Evolutionary conservation across 2,888 invertebrate genomes (phyloP).

Genomic region (Tinea semifulvella): DNA sequence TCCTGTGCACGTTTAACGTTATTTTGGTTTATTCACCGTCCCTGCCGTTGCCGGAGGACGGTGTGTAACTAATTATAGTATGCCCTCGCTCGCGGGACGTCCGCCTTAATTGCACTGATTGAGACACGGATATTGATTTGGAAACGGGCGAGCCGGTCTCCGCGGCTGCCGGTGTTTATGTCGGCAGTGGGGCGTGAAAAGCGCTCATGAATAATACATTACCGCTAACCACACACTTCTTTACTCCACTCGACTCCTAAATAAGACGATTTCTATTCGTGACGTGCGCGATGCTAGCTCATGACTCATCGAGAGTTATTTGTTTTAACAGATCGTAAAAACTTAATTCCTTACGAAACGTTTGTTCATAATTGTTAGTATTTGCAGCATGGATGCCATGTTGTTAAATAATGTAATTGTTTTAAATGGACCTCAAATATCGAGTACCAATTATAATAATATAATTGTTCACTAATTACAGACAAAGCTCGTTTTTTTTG

Average conservation of each 20-base stretch:
- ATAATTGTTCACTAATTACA: slow-evolving; percentile 47
- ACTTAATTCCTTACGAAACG: slow-evolving; percentile 3
- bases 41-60: slow-evolving; percentile 26
- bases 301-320: slow-evolving; percentile 4
- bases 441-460: too few relatives aligned
- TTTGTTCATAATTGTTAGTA: slow-evolving; percentile 7
- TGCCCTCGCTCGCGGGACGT: slow-evolving; percentile 39
- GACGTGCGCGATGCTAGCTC: slow-evolving; percentile 23
- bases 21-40: slow-evolving; percentile 38
- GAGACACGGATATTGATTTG: slow-evolving; percentile 64
- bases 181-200: slow-evolving; percentile 43
- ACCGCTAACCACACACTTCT: slow-evolving; percentile 12
- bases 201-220: slow-evolving; percentile 58
- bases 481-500: too few relatives aligned
- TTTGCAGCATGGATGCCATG: not conserved
- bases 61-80: slow-evolving; percentile 56
- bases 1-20: slow-evolving; percentile 9
- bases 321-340: slow-evolving; percentile 10
- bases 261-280: slow-evolving; percentile 64
- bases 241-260: slow-evolving; percentile 38
- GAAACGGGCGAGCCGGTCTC: slow-evolving; percentile 39
- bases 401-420: not conserved
- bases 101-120: slow-evolving; percentile 61
- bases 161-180: slow-evolving; percentile 20
- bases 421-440: slow-evolving; percentile 4